phyloP scores from a whole-genome alignment of 1,140 invertebrate species.

The Drosophila baimaii region DNA sequence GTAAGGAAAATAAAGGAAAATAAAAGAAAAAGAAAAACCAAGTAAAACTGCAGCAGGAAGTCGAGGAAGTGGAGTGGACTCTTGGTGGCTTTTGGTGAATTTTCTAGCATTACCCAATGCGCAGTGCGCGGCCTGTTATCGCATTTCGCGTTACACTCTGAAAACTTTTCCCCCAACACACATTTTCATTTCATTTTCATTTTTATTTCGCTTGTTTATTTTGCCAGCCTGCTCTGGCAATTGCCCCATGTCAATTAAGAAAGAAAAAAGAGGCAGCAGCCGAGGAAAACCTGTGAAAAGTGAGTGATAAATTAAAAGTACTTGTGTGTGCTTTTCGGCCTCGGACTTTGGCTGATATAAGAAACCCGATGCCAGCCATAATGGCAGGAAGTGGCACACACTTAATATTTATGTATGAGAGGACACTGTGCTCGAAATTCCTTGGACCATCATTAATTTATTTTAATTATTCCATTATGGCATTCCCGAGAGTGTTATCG shows the following conservation, averaged over 20 bases:
- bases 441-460: not conserved
- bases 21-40: slow-evolving; percentile 12
- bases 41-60: slow-evolving; percentile 58
- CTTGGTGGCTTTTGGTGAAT: slow-evolving; percentile 27
- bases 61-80: slow-evolving; percentile 66
- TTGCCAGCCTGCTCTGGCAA: slow-evolving; percentile 34
- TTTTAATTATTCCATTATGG: slow-evolving; percentile 24
- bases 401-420: slow-evolving; percentile 32
- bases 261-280: slow-evolving; percentile 13
- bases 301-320: slow-evolving; percentile 60
- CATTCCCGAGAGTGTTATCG: slow-evolving; percentile 12
- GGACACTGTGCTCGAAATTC: slow-evolving; percentile 22
- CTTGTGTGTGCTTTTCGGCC: slow-evolving; percentile 31
- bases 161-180: slow-evolving; percentile 67
- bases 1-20: slow-evolving; percentile 12
- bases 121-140: slow-evolving; percentile 72
- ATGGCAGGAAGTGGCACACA: slow-evolving; percentile 35
- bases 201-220: slow-evolving; percentile 40
- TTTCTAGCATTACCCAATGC: slow-evolving; percentile 69
- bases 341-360: slow-evolving; percentile 28
- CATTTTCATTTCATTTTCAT: slow-evolving; percentile 26
- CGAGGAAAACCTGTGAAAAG: slow-evolving; percentile 38
- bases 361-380: slow-evolving; percentile 19
- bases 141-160: slow-evolving; percentile 78
- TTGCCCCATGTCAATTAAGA: slow-evolving; percentile 75